These are phyloP conservation scores for Pyxicephalus adspersus DNA, from an alignment of 2,113 vertebrate species.

Conservation along the genomic window DNA sequence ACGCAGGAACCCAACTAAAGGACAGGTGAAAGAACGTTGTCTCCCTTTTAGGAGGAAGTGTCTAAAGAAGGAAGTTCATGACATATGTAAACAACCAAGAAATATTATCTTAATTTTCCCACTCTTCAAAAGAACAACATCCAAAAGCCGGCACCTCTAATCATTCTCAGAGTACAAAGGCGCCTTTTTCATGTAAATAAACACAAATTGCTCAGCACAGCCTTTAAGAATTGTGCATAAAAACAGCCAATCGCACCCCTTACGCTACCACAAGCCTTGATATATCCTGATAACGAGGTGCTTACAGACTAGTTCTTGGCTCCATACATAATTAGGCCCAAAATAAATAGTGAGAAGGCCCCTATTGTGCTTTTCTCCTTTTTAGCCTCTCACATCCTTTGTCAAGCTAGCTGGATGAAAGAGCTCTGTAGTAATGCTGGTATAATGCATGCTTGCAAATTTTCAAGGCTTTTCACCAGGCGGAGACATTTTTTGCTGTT, in stretches of 20 bases:
- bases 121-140: no score
- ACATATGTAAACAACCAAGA: no score
- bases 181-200: background rate
- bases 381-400: background rate
- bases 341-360: slow-evolving; percentile 43
- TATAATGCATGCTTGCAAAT: slow-evolving; percentile 28
- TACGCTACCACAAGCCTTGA: background rate
- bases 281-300: slow-evolving; percentile 5
- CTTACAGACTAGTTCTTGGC: slow-evolving; percentile 9
- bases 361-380: background rate
- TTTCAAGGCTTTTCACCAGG: slow-evolving; percentile 24
- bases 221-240: background rate
- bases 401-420: slow-evolving; percentile 1
- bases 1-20: no score
- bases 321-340: slow-evolving; percentile 19
- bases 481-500: background rate
- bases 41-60: no score
- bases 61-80: no score
- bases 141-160: no score
- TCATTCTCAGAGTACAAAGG: background rate
- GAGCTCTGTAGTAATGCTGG: background rate
- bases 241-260: background rate
- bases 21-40: no score
- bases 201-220: background rate
- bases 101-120: no score